Conservation (phyloP, 1,140 invertebrate species). For the Heliconius hewitsoni region DNA sequence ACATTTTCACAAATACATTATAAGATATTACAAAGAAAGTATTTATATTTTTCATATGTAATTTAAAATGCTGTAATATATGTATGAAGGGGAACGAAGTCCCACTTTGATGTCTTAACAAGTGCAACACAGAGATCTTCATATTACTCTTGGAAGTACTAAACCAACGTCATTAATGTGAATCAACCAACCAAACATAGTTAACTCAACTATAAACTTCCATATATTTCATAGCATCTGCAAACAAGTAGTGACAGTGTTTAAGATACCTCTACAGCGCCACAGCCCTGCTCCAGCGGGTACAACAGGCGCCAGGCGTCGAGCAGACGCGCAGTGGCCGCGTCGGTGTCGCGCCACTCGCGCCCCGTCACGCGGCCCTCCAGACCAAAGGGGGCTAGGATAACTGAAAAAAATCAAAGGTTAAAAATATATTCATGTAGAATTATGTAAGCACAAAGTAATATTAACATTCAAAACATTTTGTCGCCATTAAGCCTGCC, state of each 20-base stretch:
- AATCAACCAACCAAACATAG: not conserved
- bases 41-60: no score
- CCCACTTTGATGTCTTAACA: conserved; percentile 57
- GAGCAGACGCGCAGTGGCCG: conserved; percentile 88
- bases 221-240: not conserved
- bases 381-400: conserved; percentile 96
- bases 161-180: not conserved
- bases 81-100: conserved; percentile 76
- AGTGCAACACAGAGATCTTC: conserved; percentile 62
- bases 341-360: conserved; percentile 87
- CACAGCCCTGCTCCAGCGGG: conserved; percentile 86
- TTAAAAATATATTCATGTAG: no score
- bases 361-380: conserved; percentile 95
- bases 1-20: no score
- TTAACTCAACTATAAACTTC: not conserved
- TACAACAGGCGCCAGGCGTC: conserved; percentile 98
- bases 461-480: no score
- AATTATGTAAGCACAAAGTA: no score
- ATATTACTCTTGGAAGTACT: not conserved
- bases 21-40: no score
- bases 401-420: conserved; percentile 84
- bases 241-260: not conserved
- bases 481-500: no score
- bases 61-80: not conserved
- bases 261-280: conserved; percentile 72